These are phyloP conservation scores for Agrotis segetum DNA, from an alignment of 2,888 invertebrate species.

Conservation along the genomic window DNA sequence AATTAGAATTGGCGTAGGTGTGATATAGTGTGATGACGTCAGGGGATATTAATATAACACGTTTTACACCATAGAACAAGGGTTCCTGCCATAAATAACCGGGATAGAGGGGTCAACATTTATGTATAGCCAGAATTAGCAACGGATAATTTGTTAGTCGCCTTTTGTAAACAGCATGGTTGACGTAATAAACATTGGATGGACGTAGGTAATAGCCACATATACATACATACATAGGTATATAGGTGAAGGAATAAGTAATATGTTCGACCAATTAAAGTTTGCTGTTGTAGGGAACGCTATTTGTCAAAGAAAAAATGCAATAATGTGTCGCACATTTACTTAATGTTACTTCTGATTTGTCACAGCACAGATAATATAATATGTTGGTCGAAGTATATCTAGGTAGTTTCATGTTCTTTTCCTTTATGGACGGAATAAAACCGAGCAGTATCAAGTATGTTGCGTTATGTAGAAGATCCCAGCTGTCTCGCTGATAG, in stretches of 20 bases:
- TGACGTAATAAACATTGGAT: constrained; percentile 53
- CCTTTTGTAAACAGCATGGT: constrained; percentile 57
- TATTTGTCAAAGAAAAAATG: too few relatives aligned
- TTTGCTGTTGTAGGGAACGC: too few relatives aligned
- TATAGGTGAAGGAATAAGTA: not conserved
- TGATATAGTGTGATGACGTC: constrained; percentile 50
- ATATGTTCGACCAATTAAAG: not conserved
- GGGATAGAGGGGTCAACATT: constrained; percentile 53
- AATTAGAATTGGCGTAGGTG: constrained; percentile 50
- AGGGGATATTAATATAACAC: constrained; percentile 52
- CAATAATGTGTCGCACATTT: too few relatives aligned
- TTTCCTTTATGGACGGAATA: constrained; percentile 32
- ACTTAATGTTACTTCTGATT: too few relatives aligned
- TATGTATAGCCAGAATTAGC: constrained; percentile 50
- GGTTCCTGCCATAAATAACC: constrained; percentile 56
- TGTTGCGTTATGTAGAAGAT: constrained; percentile 10
- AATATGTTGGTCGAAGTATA: too few relatives aligned
- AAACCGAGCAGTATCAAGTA: constrained; percentile 16
- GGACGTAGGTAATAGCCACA: constrained; percentile 16
- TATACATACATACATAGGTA: not conserved
- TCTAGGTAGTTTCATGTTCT: constrained; percentile 26
- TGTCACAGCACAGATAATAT: too few relatives aligned
- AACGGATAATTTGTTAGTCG: constrained; percentile 60
- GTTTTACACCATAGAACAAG: constrained; percentile 50
- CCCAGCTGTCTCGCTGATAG: constrained; percentile 8